A percentile compares a stretch with the other conserved stretches of the same genome.
phyloP scores from a whole-genome alignment of 2,888 invertebrate genomes.

The Netelia melanura region DNA sequence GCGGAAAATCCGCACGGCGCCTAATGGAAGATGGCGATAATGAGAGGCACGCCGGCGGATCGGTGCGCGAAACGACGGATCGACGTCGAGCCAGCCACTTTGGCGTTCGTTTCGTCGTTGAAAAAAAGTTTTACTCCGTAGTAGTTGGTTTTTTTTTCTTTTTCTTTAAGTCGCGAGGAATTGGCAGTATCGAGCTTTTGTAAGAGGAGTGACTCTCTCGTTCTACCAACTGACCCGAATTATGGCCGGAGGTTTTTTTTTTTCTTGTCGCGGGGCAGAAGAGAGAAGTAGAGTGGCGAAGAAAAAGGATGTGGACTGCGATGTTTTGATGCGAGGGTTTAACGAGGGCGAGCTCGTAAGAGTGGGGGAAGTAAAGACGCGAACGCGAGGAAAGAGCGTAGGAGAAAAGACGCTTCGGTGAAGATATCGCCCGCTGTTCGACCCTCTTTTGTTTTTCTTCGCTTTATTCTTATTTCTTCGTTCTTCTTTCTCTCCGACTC shows the following conservation, averaged over 20 bases:
- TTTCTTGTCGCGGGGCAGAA: background rate
- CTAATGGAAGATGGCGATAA: conserved; percentile 77
- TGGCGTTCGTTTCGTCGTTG: background rate
- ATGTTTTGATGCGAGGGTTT: background rate
- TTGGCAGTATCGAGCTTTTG: background rate
- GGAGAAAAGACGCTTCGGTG: conserved; percentile 10
- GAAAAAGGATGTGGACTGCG: background rate
- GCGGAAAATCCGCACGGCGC: conserved; percentile 76
- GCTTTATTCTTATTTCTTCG: conserved; percentile 12
- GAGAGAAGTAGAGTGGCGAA: background rate
- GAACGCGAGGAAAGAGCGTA: background rate
- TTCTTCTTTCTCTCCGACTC: conserved; percentile 16
- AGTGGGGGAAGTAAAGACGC: background rate
- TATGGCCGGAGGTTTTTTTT: no score
- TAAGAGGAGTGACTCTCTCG: conserved; percentile 10
- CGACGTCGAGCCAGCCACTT: background rate
- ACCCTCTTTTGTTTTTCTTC: conserved; percentile 35
- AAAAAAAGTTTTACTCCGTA: no score
- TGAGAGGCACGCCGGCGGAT: conserved; percentile 56
- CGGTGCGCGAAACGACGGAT: no score
- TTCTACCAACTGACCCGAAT: conserved; percentile 36
- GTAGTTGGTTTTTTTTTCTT: no score
- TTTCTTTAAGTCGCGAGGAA: no score
- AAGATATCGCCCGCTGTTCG: conserved; percentile 13
- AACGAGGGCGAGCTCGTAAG: background rate